These are phyloP conservation scores for Calyptomena viridis DNA, from an alignment of 2,113 vertebrate genomes.

Conservation along the genomic window DNA sequence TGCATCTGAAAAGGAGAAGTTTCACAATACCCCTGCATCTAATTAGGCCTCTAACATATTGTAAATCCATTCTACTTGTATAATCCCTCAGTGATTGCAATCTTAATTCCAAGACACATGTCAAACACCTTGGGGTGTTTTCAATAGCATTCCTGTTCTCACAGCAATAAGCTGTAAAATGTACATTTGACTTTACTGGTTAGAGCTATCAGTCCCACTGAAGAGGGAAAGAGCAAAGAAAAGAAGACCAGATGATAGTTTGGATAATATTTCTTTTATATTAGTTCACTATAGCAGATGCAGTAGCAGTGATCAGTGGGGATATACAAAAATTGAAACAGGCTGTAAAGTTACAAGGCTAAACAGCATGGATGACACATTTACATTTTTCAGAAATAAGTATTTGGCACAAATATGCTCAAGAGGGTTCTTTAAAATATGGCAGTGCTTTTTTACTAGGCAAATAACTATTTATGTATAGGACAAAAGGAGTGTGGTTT, in stretches of 20 bases:
- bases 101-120: background rate
- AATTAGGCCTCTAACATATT: background rate
- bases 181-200: background rate
- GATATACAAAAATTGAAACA: background rate
- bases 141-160: background rate
- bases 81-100: background rate
- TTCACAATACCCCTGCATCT: background rate
- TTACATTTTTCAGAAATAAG: conserved; percentile 35
- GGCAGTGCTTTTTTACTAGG: background rate
- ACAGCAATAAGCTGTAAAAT: background rate
- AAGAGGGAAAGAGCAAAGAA: background rate
- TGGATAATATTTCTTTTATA: background rate
- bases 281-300: conserved; percentile 23
- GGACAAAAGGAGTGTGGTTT: background rate
- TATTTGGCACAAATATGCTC: conserved; percentile 11
- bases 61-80: background rate
- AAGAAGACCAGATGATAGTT: background rate
- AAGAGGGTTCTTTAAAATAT: conserved; percentile 6
- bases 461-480: background rate
- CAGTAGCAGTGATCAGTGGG: background rate
- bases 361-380: background rate
- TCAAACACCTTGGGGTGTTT: background rate
- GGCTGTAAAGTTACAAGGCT: background rate
- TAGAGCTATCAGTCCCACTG: background rate
- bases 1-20: background rate